phyloP scores from a whole-genome alignment of 2,113 vertebrate genomes.

The Colius striatus region DNA sequence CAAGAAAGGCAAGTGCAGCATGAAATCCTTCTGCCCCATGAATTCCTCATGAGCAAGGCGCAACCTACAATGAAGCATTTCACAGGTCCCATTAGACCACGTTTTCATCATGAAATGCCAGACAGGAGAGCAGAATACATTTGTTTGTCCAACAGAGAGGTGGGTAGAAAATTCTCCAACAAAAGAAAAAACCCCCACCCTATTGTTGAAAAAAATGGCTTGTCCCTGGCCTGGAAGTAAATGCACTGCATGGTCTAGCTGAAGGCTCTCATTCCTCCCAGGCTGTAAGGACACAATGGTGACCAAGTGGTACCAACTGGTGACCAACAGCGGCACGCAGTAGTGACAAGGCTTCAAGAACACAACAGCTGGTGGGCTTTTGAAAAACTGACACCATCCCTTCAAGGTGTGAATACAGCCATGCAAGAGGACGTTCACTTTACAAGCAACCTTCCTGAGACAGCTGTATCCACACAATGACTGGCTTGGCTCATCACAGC shows the following conservation, averaged over 20 bases:
- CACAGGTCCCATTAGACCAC: neutral
- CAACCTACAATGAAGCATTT: neutral
- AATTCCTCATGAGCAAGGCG: neutral
- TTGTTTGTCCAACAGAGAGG: conserved; percentile 47
- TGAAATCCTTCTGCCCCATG: conserved; percentile 1
- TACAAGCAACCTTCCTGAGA: neutral
- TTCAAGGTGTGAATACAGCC: neutral
- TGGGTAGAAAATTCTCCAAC: neutral
- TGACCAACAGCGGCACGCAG: neutral
- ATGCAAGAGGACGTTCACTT: neutral
- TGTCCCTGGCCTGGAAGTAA: neutral
- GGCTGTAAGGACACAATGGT: rapidly evolving
- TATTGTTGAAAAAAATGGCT: neutral
- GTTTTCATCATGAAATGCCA: neutral
- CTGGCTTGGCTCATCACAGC: rapidly evolving
- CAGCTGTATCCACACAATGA: neutral
- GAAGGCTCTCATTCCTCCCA: neutral
- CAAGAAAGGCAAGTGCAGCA: conserved; percentile 27
- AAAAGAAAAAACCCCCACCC: rapidly evolving
- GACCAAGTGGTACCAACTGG: neutral
- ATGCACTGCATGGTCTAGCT: neutral
- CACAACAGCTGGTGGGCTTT: neutral
- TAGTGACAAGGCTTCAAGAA: neutral
- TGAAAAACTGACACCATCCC: neutral
- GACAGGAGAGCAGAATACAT: conserved; percentile 33